A percentile compares a stretch with the other conserved stretches of the same genome.
phyloP scores from a whole-genome alignment of 2,113 vertebrate genomes.

The Macrotus californicus region DNA sequence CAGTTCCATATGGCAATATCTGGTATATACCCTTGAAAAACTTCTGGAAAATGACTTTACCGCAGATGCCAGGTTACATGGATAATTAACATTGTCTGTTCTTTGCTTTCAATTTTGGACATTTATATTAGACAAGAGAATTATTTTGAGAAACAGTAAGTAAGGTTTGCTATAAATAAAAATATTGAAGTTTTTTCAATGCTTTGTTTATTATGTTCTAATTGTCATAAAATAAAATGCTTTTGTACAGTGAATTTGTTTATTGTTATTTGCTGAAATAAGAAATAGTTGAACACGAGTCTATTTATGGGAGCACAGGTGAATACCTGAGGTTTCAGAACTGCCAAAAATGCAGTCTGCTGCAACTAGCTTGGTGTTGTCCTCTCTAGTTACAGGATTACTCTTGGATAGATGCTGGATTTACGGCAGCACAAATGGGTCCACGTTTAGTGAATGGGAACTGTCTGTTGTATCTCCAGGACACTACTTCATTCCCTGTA shows the following conservation, averaged over 20 bases:
- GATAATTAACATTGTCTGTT: neutral
- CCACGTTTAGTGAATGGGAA: neutral
- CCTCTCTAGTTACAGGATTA: neutral
- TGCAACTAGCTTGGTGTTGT: neutral
- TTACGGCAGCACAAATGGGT: neutral
- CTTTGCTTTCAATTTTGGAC: constrained; percentile 8
- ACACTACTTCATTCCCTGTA: neutral
- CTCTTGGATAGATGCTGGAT: neutral
- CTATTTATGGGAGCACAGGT: neutral
- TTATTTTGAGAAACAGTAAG: neutral
- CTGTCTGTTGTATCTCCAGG: neutral
- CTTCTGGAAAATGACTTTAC: neutral
- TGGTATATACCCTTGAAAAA: neutral
- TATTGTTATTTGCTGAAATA: neutral
- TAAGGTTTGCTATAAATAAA: neutral
- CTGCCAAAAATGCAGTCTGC: neutral
- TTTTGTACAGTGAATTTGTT: neutral
- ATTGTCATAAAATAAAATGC: neutral
- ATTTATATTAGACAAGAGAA: neutral
- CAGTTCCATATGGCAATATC: neutral
- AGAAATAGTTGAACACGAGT: neutral
- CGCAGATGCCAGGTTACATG: neutral
- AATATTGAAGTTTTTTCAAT: constrained; percentile 16
- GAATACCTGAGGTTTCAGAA: neutral
- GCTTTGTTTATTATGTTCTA: neutral